Evolutionary conservation across 2,888 invertebrate species (phyloP), one percentile per base, ranked within the genome.

Genomic region (Eupithecia abbreviata): DNA sequence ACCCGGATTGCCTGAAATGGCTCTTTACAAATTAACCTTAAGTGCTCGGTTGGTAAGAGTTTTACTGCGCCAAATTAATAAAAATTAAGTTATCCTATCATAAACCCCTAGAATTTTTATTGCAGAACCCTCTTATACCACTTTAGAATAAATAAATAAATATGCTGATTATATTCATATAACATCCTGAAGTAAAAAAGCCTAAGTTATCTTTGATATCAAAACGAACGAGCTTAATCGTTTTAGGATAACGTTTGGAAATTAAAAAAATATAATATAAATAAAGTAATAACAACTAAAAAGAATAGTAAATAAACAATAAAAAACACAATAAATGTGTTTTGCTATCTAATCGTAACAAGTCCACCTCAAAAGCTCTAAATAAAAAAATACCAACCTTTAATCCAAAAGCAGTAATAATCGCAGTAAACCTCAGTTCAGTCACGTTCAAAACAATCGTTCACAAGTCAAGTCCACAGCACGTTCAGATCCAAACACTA

Each of bases 331-430:
- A 58, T 58, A 58, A 58, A 9, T 58, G 3, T 18, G 18, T 1
- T 30, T 58, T 58, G 5, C n/a, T 13, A 15, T 51, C 5, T 1
- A 51, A 55, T 55, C 55, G 9, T 58, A 58, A 51, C 5, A 51
- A 62, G 62, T 12, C 6, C 10, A 30, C 4, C 10, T 12, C 2
- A 68, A 47, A 18, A 69, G 45, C 10, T 69, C 43, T 6, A 69
- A 73, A 15, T 74, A 70, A 47, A 68, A 66, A 75, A 75, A 74
- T 76, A 90, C 93, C 72, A 90, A 93, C 93, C 93, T 92, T 88
- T 82, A 84, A 88, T 88, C 85, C 85, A 83, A 82, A 84, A 84
- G 84, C 72, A 76, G 30, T 30, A 30, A 30, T 30, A 30, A 78
- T 76, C 79, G 83, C 81, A 81, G 82, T 82, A 72, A 87, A 83